Base-by-base conservation (phyloP, 2,797 vertebrate species). In the Helicolenus hilgendorfi region DNA sequence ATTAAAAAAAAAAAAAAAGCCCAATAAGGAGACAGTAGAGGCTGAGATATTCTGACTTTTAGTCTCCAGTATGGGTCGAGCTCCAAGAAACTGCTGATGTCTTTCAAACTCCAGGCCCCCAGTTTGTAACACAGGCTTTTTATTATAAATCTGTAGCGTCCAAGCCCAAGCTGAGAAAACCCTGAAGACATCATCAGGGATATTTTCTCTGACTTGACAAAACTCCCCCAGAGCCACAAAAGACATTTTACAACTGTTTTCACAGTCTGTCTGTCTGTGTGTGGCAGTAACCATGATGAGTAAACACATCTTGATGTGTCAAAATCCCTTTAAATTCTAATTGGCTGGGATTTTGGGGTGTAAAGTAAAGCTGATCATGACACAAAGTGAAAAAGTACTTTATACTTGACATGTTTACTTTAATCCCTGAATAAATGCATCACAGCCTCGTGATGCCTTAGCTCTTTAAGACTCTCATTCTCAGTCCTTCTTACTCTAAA, bases 371-470 rank as follows among this genome's bases (percentile, higher is more conserved):
- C 72, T 36, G 24, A 11, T 38, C 45, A 20, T n/a, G 24, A 71
- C 55, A 29, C 64, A 1, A 67, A 71, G n/a, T 31, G 29, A 41
- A 68, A 55, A 80, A 31, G 24, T 2, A 24, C 10, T 4, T 55
- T 8, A 18, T 5, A 53, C 22, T n/a, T 20, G 7, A 9, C 59
- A 65, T 14, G 63, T 85, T 81, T 62, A 35, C 75, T 74, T 67
- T 78, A 82, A 84, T 72, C 77, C 55, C 69, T 68, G 26, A 76
- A 55, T 70, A 63, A 87, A 86, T 55, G 78, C 53, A 67, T 27
- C 59, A 7, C 35, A 31, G 29, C 15, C 35, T 63, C 26, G n/a
- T 11, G 38, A 24, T 1, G 5, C 69, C 29, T 36, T 1, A 4
- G 35, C 36, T 1, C n/a, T 27, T 26, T 2, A 11, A 45, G 55